These are phyloP conservation scores for Elanoides forficatus DNA, from an alignment of 2,113 vertebrate species.

Conservation along the genomic window DNA sequence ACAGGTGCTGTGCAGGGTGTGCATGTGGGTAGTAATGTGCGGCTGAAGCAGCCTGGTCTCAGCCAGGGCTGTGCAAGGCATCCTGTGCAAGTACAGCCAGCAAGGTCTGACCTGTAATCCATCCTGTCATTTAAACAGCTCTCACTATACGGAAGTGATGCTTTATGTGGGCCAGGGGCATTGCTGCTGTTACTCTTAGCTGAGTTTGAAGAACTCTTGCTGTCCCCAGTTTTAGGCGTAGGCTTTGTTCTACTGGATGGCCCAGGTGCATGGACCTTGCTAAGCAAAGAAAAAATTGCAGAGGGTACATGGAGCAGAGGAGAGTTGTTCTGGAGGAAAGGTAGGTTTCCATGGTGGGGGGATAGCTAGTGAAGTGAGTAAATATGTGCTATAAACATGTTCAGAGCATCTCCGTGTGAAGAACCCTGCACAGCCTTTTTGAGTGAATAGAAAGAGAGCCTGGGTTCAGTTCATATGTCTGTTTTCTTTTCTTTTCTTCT, in stretches of 20 bases:
- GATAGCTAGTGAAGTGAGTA: constrained; percentile 30
- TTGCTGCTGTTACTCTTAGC: neutral
- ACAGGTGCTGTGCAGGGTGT: rapidly evolving
- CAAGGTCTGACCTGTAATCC: neutral
- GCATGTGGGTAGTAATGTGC: neutral
- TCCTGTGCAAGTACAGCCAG: neutral
- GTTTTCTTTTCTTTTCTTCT: constrained; percentile 70
- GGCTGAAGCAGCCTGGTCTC: neutral
- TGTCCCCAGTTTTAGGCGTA: neutral
- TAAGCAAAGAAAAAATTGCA: neutral
- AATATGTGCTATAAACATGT: constrained; percentile 55
- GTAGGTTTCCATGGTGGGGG: neutral
- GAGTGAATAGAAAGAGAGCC: constrained; percentile 58
- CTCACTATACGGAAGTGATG: neutral
- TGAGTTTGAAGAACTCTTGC: neutral
- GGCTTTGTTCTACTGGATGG: neutral
- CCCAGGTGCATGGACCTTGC: neutral
- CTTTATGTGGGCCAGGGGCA: neutral
- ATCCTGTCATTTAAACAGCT: neutral
- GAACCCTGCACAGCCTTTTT: constrained; percentile 51
- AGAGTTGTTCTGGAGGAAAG: neutral
- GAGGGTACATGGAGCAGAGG: neutral
- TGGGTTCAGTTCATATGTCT: constrained; percentile 48
- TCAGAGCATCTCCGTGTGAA: constrained; percentile 45
- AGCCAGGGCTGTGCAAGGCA: neutral